A percentile compares a stretch with the other conserved stretches of the same genome.
Evolutionary conservation across 1,140 invertebrate genomes (phyloP).

Genomic region (Sycophaga agraensis): DNA sequence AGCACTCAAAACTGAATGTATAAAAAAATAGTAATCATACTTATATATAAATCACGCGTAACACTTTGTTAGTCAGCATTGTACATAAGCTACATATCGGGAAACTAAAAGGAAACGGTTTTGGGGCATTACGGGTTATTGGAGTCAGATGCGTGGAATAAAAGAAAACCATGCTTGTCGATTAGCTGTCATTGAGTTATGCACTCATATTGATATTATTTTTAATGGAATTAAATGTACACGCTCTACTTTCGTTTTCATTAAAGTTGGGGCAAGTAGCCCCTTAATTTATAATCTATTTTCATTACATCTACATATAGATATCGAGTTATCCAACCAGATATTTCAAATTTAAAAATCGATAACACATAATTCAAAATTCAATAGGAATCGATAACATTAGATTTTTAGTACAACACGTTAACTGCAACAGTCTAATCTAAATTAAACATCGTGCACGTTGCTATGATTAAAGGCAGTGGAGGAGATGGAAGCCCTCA

Average conservation of each 20-base stretch:
- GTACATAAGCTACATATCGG: constrained; percentile 10
- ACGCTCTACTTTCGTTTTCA: background rate
- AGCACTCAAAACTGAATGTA: constrained; percentile 18
- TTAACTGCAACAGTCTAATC: background rate
- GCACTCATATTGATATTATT: background rate
- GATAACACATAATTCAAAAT: no score
- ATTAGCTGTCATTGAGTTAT: constrained; percentile 27
- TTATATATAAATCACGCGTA: constrained; percentile 9
- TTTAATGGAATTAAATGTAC: constrained; percentile 8
- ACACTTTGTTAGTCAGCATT: constrained; percentile 18
- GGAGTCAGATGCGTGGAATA: background rate
- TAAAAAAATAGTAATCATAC: constrained; percentile 6
- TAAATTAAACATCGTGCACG: constrained; percentile 55
- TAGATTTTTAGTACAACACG: constrained; percentile 18
- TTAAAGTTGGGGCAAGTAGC: no score
- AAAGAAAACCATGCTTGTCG: constrained; percentile 27
- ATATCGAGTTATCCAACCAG: no score
- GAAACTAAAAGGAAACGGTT: background rate
- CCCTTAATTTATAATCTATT: no score
- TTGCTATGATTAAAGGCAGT: constrained; percentile 49
- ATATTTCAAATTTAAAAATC: no score
- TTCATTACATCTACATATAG: no score
- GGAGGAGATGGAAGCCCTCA: constrained; percentile 48
- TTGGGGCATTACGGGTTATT: background rate
- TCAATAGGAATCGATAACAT: no score